Conservation (phyloP, 2,888 invertebrate species). For the Andrena camellia region DNA sequence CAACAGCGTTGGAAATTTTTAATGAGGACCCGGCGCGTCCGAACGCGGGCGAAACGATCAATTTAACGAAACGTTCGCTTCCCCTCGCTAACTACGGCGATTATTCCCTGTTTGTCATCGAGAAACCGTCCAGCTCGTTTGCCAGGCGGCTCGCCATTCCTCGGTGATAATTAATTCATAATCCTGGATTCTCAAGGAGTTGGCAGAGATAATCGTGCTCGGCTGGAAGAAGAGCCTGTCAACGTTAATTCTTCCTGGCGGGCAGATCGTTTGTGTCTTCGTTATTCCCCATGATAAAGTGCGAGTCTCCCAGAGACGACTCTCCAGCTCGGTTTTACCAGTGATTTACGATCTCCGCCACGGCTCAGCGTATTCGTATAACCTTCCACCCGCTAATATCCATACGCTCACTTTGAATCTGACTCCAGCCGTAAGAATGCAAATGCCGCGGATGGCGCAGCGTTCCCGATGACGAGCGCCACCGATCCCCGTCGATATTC, state of each 20-base stretch:
- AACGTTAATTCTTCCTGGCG: slow-evolving; percentile 72
- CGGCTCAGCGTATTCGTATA: slow-evolving; percentile 76
- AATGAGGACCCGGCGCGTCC: slow-evolving; percentile 33
- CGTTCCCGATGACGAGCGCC: not conserved
- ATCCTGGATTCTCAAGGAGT: slow-evolving; percentile 57
- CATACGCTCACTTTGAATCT: slow-evolving; percentile 74
- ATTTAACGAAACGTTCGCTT: slow-evolving; percentile 50
- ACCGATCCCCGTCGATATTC: slow-evolving; percentile 30
- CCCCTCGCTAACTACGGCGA: slow-evolving; percentile 44
- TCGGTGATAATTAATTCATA: slow-evolving; percentile 71
- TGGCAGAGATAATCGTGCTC: slow-evolving; percentile 61
- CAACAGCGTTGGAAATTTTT: slow-evolving; percentile 50
- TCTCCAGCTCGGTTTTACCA: slow-evolving; percentile 65
- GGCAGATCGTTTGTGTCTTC: slow-evolving; percentile 70
- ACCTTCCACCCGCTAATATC: slow-evolving; percentile 76
- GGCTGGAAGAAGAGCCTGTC: slow-evolving; percentile 52
- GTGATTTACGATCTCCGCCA: slow-evolving; percentile 75
- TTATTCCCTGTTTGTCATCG: slow-evolving; percentile 66
- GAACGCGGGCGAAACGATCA: slow-evolving; percentile 51
- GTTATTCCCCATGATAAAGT: slow-evolving; percentile 75
- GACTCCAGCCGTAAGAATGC: slow-evolving; percentile 44
- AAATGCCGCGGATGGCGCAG: slow-evolving; percentile 34
- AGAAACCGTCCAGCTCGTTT: slow-evolving; percentile 38
- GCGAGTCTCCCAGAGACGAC: slow-evolving; percentile 58
- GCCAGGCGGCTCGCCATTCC: slow-evolving; percentile 36